These are phyloP conservation scores for Lamellibrachia luymesi DNA, from an alignment of 1,140 invertebrate genomes.

Conservation along the genomic window DNA sequence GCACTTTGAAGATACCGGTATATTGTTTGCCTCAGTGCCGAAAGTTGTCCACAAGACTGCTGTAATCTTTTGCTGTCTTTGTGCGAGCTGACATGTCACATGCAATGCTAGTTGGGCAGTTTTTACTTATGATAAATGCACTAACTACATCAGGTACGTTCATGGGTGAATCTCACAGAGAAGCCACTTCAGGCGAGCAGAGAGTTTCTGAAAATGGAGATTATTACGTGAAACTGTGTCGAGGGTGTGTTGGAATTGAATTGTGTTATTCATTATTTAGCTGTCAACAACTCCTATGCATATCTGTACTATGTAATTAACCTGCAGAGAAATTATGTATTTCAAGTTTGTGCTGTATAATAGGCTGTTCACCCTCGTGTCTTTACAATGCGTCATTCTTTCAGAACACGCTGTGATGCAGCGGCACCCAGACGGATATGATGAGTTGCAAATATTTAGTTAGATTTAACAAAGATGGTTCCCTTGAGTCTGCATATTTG, in stretches of 20 bases:
- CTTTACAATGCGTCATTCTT: background rate
- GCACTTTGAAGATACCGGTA: background rate
- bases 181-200: background rate
- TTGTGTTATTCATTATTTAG: background rate
- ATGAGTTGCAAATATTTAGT: background rate
- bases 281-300: background rate
- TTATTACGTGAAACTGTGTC: background rate
- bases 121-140: background rate
- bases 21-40: background rate
- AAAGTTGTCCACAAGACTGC: background rate
- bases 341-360: background rate
- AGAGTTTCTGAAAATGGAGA: background rate
- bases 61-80: background rate
- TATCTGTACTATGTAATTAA: background rate
- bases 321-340: background rate
- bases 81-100: background rate
- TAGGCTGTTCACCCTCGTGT: background rate
- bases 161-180: background rate
- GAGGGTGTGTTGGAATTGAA: background rate
- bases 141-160: background rate
- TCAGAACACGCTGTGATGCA: background rate
- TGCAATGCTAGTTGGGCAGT: background rate
- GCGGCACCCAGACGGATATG: background rate
- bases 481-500: background rate
- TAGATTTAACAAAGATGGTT: conserved; percentile 5